Base-by-base conservation (phyloP, 2,797 vertebrate genomes). In the Epinephelus coioides region DNA sequence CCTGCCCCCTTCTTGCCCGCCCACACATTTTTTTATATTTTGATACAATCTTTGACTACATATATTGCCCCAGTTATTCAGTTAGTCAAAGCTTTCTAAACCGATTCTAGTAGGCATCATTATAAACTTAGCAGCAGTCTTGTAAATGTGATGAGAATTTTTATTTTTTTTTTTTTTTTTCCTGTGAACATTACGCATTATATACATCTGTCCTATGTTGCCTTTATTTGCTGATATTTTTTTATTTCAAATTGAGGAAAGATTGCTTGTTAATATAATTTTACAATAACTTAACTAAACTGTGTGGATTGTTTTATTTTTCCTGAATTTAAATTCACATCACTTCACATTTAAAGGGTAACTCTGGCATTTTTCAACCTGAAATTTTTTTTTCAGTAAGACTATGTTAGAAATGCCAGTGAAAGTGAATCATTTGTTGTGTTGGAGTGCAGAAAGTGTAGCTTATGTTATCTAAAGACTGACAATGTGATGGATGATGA, bases 251-350 rank as follows among this genome's bases (percentile, higher is more conserved):
- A 94, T 93, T 92, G 93, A 95, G 95, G 94, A 96, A 95, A 94
- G 90, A 95, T 95, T 95, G 94, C 94, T 95, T 95, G 94, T 95
- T 94, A 95, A 96, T 96, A 95, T 96, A 94, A 95, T 95, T 95
- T 95, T 95, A 95, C 95, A 95, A 95, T 95, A 95, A 96, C 95
- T 96, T 96, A 96, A 91, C 76, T 82, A 18, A 79, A 83, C 82
- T 81, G 94, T 91, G 89, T 90, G 84, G 47, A 21, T 56, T 83
- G 71, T 87, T 19, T 73, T 87, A 83, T 86, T 78, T 71, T 51
- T 8, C 25, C 10, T 57, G 6, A 60, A 12, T 23, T 15, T 15
- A 44, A 12, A 66, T 19, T 50, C 4, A 19, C 19, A 14, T 30
- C 23, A 53, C 38, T 23, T 59, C 17, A 38, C 13, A 40, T 40